phyloP scores from a whole-genome alignment of 2,113 vertebrate species.

The Tetrao urogallus region DNA sequence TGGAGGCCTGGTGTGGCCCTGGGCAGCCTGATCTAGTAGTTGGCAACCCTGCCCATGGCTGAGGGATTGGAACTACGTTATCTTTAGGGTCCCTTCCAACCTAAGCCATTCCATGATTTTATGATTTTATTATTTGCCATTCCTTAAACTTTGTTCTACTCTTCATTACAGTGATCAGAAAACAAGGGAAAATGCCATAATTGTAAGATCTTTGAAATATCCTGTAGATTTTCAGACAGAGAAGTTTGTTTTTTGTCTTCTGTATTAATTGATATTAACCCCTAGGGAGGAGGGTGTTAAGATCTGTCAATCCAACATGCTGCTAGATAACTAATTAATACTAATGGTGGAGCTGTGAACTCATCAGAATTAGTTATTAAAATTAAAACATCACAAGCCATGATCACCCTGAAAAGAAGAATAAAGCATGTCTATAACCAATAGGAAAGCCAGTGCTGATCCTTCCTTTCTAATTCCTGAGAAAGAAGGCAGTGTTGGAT shows the following conservation, averaged over 20 bases:
- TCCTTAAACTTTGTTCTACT: not conserved
- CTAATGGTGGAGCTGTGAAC: conserved; percentile 28
- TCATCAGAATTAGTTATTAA: conserved; percentile 1
- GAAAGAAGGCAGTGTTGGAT: conserved; percentile 7
- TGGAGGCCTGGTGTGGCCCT: too few species aligned
- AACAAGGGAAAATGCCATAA: not conserved
- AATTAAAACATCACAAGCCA: conserved; percentile 30
- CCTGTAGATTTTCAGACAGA: not conserved
- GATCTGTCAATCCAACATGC: not conserved
- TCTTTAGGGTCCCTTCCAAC: not conserved
- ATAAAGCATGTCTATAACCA: not conserved
- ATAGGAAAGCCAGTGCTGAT: not conserved
- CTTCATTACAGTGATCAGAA: not conserved
- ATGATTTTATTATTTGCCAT: not conserved
- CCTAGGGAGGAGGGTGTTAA: not conserved
- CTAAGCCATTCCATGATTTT: not conserved
- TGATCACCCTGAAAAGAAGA: not conserved
- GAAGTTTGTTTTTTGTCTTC: not conserved
- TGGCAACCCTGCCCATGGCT: too few species aligned
- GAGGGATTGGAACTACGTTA: not conserved
- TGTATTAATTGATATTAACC: not conserved
- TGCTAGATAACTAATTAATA: conserved; percentile 36
- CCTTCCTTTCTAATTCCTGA: not conserved
- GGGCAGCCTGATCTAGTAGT: too few species aligned
- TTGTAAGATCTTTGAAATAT: not conserved